These are phyloP conservation scores for Theodoxus fluviatilis DNA, from an alignment of 2,888 invertebrate species.

Conservation along the genomic window DNA sequence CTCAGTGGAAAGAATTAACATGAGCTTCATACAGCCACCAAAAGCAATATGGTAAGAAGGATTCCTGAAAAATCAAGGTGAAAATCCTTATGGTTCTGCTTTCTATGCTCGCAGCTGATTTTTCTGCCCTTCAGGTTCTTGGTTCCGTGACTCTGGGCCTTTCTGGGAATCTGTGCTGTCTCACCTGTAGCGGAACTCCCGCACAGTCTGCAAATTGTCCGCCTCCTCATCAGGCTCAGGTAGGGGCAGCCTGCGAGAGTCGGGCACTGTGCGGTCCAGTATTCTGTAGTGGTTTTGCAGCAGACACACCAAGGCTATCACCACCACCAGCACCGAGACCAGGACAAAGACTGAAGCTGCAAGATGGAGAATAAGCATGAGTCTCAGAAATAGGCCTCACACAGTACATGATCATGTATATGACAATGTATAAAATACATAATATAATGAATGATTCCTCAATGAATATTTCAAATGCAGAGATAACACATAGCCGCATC, in stretches of 20 bases:
- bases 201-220: conserved; percentile 46
- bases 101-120: too few relatives aligned
- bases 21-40: too few relatives aligned
- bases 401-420: not conserved
- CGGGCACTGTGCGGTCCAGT: conserved; percentile 50
- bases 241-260: conserved; percentile 32
- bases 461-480: too few relatives aligned
- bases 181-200: conserved; percentile 54
- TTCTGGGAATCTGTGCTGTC: too few relatives aligned
- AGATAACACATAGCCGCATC: too few relatives aligned
- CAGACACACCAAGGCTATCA: conserved; percentile 45
- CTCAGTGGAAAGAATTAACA: too few relatives aligned
- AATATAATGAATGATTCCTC: too few relatives aligned
- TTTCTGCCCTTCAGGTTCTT: too few relatives aligned
- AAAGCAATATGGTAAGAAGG: too few relatives aligned
- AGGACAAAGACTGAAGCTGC: conserved; percentile 54
- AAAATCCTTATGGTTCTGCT: too few relatives aligned
- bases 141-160: too few relatives aligned
- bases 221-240: conserved; percentile 39
- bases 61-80: too few relatives aligned
- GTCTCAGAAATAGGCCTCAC: not conserved
- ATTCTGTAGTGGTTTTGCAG: conserved; percentile 54
- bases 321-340: conserved; percentile 47
- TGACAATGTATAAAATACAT: not conserved
- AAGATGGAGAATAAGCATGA: conserved; percentile 15